Evolutionary conservation across 2,888 invertebrate genomes (phyloP).

Genomic region (Morinoia aosen): DNA sequence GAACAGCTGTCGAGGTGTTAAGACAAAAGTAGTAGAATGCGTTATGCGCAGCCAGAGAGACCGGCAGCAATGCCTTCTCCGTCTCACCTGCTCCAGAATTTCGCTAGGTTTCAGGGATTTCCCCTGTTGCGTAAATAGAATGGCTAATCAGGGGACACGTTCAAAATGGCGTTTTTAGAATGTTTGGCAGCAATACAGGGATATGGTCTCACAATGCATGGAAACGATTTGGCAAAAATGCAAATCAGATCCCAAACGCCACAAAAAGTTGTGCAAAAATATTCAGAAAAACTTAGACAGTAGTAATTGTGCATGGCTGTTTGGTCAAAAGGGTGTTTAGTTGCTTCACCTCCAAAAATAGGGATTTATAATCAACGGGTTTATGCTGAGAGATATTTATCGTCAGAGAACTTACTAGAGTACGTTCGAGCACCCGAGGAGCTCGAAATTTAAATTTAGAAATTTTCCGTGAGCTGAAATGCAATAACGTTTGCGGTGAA

Average conservation of each 20-base stretch:
- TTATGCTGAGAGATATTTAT: neutral
- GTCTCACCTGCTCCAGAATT: constrained; percentile 49
- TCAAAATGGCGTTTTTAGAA: neutral
- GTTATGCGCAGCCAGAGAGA: neutral
- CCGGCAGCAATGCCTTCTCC: neutral
- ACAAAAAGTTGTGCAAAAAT: neutral
- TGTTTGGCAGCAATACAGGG: neutral
- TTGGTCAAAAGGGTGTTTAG: neutral
- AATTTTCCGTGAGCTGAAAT: neutral
- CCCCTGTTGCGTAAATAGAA: constrained; percentile 28
- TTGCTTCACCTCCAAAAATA: neutral
- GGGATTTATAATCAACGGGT: neutral
- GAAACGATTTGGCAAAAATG: no score
- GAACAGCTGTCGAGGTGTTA: constrained; percentile 19
- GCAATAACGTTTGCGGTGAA: neutral
- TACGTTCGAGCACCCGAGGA: neutral
- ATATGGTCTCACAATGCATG: neutral
- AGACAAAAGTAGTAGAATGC: neutral
- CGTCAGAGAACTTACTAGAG: neutral
- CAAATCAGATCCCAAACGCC: neutral
- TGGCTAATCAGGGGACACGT: neutral
- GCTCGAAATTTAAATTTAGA: neutral
- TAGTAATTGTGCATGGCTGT: neutral
- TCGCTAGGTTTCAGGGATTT: constrained; percentile 54
- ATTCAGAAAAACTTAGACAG: neutral